These are phyloP conservation scores for Drosophila longiperda DNA, from an alignment of 2,888 invertebrate species.

Conservation along the genomic window DNA sequence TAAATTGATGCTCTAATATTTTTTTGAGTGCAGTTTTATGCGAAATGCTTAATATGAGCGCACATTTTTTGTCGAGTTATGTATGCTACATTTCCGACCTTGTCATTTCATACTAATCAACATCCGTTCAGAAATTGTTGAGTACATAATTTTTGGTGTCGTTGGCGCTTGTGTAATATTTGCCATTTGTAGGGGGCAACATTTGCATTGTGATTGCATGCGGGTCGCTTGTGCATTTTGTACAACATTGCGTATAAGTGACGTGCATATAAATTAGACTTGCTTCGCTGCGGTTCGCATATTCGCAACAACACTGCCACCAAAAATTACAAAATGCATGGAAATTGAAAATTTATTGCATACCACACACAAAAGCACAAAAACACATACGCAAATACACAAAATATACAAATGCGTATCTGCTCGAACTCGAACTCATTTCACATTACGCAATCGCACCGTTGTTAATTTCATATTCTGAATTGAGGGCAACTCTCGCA, in stretches of 20 bases:
- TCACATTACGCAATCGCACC: conserved; percentile 71
- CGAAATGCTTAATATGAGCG: background rate
- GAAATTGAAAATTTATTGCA: conserved; percentile 75
- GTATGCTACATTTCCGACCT: conserved; percentile 67
- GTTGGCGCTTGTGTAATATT: conserved; percentile 28
- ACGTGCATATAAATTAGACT: conserved; percentile 75
- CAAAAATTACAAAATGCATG: conserved; percentile 39
- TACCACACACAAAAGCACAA: conserved; percentile 14
- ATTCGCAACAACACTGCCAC: background rate
- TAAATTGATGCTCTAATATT: background rate
- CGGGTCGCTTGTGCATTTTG: conserved; percentile 23
- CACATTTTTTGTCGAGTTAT: conserved; percentile 14
- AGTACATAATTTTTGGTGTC: conserved; percentile 24
- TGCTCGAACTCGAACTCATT: conserved; percentile 17
- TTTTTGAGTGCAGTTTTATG: background rate
- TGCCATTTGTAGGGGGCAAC: conserved; percentile 28
- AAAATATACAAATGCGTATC: conserved; percentile 1
- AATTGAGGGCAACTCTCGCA: conserved; percentile 41
- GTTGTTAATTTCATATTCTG: conserved; percentile 76
- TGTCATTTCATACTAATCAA: conserved; percentile 81
- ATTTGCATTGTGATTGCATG: conserved; percentile 42
- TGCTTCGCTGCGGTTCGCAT: conserved; percentile 47
- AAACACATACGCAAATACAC: background rate
- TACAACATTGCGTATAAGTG: conserved; percentile 57
- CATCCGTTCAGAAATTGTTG: conserved; percentile 64